These are phyloP conservation scores for Polypedilum vanderplanki DNA, from an alignment of 1,140 invertebrate species.

Conservation along the genomic window DNA sequence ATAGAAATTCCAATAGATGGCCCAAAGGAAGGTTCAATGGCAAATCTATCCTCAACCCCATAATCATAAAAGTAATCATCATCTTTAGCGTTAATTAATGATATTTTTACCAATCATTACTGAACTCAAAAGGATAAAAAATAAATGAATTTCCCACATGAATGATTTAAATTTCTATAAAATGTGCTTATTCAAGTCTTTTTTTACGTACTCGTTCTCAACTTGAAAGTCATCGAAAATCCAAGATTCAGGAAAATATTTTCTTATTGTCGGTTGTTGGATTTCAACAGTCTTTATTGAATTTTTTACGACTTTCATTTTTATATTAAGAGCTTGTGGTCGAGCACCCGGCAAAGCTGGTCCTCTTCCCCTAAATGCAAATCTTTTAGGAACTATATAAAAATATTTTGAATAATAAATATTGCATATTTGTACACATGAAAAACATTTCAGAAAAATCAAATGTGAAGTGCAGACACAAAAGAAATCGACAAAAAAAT, in stretches of 20 bases:
- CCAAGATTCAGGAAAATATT: conserved; percentile 31
- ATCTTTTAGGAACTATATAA: too few relatives aligned
- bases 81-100: neutral
- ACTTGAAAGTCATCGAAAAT: conserved; percentile 21
- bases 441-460: neutral
- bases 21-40: neutral
- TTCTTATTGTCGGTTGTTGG: conserved; percentile 27
- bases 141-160: too few relatives aligned
- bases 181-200: too few relatives aligned
- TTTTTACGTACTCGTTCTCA: neutral
- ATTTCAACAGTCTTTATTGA: neutral
- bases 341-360: neutral
- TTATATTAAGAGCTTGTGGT: neutral
- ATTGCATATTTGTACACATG: too few relatives aligned
- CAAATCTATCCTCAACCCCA: neutral
- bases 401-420: too few relatives aligned
- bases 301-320: neutral
- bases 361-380: too few relatives aligned
- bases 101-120: neutral
- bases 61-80: neutral
- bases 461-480: neutral
- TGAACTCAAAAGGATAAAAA: too few relatives aligned
- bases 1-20: neutral
- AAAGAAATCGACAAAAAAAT: neutral
- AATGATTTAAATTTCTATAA: too few relatives aligned